Base-by-base conservation (phyloP, 2,888 invertebrate species). In the Cerceris ruficornis region DNA sequence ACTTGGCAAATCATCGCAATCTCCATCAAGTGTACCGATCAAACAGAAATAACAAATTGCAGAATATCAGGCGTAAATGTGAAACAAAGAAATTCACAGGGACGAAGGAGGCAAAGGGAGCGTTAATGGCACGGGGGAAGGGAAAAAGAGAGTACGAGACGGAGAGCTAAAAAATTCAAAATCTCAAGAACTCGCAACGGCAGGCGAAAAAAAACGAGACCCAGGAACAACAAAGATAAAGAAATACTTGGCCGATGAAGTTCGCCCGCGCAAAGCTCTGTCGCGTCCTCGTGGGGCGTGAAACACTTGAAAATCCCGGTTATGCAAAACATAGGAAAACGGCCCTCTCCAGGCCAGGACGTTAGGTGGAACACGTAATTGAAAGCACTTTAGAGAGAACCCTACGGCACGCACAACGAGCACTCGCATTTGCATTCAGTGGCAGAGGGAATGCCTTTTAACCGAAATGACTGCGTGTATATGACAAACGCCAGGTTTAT, bases 401-500 rank as follows among this genome's bases (percentile, higher is more conserved):
- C 87, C 90, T 89, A 87, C 85, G 82, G 75, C 81, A 80, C 82
- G 83, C 88, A 83, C 86, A 87, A 86, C 83, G 84, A 81, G 85
- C 84, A 85, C 87, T 83, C 87, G 83, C 88, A 90, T 90, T 89
- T 90, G 89, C 89, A 91, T 90, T 88, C 88, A 89, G 88, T 87
- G 87, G 87, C 84, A 72, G 83, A 85, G 87, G 88, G 88, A 86
- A 89, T 87, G 87, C 89, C 89, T 90, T 91, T 90, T 90, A 90
- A 90, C 88, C 89, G 88, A 90, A 91, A 91, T 91, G 88, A 91
- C 90, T 91, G 86, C 86, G 86, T 87, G 90, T 89, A 81, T 85
- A 88, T 88, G 89, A 90, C 90, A 90, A 90, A 91, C 88, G 90
- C 87, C 88, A 86, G 89, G 90, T 90, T 90, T 89, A 87, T 90